These are phyloP conservation scores for Acleris literana DNA, from an alignment of 2,888 invertebrate species.

Conservation along the genomic window DNA sequence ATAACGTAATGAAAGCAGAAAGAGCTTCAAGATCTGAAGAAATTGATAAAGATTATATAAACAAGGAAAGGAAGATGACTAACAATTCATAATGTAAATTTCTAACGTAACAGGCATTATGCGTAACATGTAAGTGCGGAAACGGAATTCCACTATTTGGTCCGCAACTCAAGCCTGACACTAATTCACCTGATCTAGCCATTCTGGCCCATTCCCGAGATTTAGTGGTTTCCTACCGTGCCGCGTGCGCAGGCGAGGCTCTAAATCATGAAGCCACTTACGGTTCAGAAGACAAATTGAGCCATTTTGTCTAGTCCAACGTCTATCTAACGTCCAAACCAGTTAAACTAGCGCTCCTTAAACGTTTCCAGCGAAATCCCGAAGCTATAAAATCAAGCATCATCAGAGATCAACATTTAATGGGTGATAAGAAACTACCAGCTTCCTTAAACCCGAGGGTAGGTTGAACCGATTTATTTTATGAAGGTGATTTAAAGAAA, in stretches of 20 bases:
- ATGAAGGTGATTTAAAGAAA: constrained; percentile 44
- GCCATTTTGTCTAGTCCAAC: constrained; percentile 62
- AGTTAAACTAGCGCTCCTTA: constrained; percentile 40
- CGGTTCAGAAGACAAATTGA: constrained; percentile 68
- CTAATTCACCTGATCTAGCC: constrained; percentile 56
- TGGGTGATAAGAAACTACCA: constrained; percentile 34
- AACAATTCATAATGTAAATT: constrained; percentile 3
- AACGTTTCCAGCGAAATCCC: constrained; percentile 36
- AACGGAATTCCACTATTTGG: constrained; percentile 41
- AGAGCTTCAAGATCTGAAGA: background rate
- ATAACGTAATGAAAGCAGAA: constrained; percentile 1
- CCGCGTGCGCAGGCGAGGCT: constrained; percentile 59
- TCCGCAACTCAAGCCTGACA: constrained; percentile 49
- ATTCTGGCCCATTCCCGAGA: constrained; percentile 55
- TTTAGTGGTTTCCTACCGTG: constrained; percentile 67
- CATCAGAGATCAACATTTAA: constrained; percentile 21
- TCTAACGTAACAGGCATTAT: constrained; percentile 15
- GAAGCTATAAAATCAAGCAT: constrained; percentile 35
- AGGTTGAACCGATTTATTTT: constrained; percentile 43
- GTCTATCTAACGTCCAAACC: constrained; percentile 50
- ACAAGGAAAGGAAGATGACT: constrained; percentile 14
- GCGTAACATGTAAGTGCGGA: constrained; percentile 22
- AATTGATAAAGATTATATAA: background rate
- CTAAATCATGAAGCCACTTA: constrained; percentile 73
- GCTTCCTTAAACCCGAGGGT: constrained; percentile 40